A percentile compares a stretch with the other conserved stretches of the same genome.
phyloP scores from a whole-genome alignment of 2,797 vertebrate species.

The Columba guinea region DNA sequence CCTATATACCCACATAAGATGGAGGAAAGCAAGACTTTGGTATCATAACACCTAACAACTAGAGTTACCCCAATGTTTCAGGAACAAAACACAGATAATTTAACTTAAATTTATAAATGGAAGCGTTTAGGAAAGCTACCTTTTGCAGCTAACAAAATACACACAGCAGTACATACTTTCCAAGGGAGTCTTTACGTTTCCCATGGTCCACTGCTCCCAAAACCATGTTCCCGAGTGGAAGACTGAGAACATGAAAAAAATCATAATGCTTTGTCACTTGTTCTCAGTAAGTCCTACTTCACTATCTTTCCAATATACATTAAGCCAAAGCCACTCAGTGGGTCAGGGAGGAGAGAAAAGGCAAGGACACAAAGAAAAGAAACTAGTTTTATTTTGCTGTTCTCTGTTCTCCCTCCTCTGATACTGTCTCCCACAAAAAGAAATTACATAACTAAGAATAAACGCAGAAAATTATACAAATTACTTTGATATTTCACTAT shows the following conservation, averaged over 20 bases:
- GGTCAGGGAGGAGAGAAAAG: neutral
- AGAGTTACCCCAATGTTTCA: neutral
- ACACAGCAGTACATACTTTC: neutral
- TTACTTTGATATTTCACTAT: neutral
- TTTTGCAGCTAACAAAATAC: neutral
- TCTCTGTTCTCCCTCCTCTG: neutral
- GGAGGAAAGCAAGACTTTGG: neutral
- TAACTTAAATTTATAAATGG: neutral
- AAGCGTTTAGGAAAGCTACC: neutral
- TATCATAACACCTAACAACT: neutral
- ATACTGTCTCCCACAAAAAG: neutral
- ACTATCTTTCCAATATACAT: neutral
- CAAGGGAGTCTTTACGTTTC: neutral
- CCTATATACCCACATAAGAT: neutral
- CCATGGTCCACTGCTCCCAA: neutral
- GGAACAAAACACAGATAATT: neutral
- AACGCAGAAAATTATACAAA: neutral
- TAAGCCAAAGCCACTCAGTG: neutral
- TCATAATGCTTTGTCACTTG: neutral
- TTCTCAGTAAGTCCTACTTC: neutral
- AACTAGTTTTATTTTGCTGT: neutral
- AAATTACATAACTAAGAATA: neutral
- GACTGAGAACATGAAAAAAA: neutral
- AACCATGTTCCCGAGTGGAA: neutral
- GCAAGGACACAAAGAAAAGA: neutral